phyloP scores from a whole-genome alignment of 2,888 invertebrate genomes.

The Hydrotaea cyrtoneurina region DNA sequence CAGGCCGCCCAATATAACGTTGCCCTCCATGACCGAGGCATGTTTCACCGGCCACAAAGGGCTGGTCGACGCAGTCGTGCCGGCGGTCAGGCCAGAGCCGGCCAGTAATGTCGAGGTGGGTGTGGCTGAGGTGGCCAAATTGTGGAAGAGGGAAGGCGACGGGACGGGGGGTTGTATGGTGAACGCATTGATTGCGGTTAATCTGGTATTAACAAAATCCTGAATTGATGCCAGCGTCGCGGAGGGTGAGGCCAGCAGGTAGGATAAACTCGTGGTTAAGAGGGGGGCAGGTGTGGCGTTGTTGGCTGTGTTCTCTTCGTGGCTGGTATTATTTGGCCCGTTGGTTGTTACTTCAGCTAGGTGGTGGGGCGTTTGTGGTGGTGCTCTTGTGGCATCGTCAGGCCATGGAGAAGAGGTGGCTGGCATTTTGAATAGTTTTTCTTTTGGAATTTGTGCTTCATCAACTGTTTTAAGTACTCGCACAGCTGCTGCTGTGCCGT shows the following conservation, averaged over 20 bases:
- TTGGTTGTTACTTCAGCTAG: background rate
- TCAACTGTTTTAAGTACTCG: background rate
- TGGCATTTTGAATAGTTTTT: conserved; percentile 33
- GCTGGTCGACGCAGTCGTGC: conserved; percentile 55
- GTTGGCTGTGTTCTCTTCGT: background rate
- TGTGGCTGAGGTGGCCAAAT: background rate
- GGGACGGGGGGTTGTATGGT: background rate
- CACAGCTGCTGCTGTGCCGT: background rate
- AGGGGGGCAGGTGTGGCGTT: background rate
- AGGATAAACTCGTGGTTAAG: background rate
- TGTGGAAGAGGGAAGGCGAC: background rate
- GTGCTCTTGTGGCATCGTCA: background rate
- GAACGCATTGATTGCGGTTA: background rate
- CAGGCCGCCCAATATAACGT: conserved; percentile 92
- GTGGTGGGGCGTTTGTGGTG: background rate
- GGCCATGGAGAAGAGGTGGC: background rate
- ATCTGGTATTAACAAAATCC: conserved; percentile 44
- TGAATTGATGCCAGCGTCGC: background rate
- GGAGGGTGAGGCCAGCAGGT: background rate
- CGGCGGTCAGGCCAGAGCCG: conserved; percentile 32
- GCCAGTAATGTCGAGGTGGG: background rate
- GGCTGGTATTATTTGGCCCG: background rate
- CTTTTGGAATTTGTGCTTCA: background rate
- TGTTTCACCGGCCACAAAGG: conserved; percentile 90
- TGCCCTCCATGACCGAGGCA: conserved; percentile 93